A percentile compares a stretch with the other conserved stretches of the same genome.
Evolutionary conservation across 2,888 invertebrate genomes (phyloP).

Genomic region (Labia minor): DNA sequence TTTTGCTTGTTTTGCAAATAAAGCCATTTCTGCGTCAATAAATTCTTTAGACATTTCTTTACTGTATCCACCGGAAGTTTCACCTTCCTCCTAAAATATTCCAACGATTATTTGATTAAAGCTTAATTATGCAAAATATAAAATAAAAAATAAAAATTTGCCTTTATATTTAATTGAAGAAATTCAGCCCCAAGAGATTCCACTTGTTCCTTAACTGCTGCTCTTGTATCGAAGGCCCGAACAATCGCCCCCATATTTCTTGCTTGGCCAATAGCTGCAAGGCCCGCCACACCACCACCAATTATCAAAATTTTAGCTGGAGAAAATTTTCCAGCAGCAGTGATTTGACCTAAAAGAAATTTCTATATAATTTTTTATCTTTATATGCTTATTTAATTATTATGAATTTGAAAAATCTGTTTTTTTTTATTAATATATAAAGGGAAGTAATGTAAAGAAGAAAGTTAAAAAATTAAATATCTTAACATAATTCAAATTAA

Average conservation of each 20-base stretch:
- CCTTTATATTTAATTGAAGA: conserved; percentile 64
- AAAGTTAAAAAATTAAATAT: no score
- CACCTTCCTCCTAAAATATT: conserved; percentile 51
- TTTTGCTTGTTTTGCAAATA: conserved; percentile 75
- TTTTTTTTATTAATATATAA: no score
- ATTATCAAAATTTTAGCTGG: conserved; percentile 80
- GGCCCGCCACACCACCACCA: conserved; percentile 81
- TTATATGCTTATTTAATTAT: no score
- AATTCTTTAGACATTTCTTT: conserved; percentile 81
- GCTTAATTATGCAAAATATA: not conserved
- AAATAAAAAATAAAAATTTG: conserved; percentile 29
- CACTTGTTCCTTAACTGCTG: conserved; percentile 72
- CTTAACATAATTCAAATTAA: no score
- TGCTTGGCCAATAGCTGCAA: conserved; percentile 77
- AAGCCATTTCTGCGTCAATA: conserved; percentile 70
- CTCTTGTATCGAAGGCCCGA: conserved; percentile 74
- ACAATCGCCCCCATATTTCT: conserved; percentile 83
- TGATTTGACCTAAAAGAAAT: conserved; percentile 71
- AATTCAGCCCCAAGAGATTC: conserved; percentile 83
- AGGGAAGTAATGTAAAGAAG: no score
- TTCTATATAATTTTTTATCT: no score
- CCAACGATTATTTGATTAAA: not conserved
- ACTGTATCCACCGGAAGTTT: conserved; percentile 64
- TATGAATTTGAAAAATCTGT: no score
- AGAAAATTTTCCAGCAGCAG: conserved; percentile 79